A percentile compares a stretch with the other conserved stretches of the same genome.
Conservation (phyloP, 2,888 invertebrate species). For the Melanostoma scalare region DNA sequence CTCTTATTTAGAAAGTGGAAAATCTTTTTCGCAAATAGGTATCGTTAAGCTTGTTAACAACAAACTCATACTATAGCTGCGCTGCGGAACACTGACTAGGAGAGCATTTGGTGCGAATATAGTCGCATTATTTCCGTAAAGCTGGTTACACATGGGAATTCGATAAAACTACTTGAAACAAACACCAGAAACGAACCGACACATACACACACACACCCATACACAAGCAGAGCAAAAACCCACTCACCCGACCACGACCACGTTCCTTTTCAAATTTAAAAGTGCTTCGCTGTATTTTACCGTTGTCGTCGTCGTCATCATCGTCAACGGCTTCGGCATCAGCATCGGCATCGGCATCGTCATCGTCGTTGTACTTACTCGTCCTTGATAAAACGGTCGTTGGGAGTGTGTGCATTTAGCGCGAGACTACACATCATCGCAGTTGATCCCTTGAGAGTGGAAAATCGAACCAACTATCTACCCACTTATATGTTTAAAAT, state of each 20-base stretch:
- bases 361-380: background rate
- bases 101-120: conserved; percentile 35
- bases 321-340: background rate
- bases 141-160: conserved; percentile 66
- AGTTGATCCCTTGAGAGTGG: conserved; percentile 1
- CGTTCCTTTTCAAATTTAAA: conserved; percentile 34
- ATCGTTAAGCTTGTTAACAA: conserved; percentile 58
- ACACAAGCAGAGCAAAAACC: background rate
- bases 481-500: background rate
- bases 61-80: conserved; percentile 10
- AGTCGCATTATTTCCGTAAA: conserved; percentile 54
- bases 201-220: background rate
- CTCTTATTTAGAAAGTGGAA: conserved; percentile 37
- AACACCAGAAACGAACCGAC: background rate
- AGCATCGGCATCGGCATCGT: background rate
- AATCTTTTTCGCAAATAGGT: conserved; percentile 59
- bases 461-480: conserved; percentile 18
- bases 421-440: conserved; percentile 38
- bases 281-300: conserved; percentile 18
- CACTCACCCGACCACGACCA: background rate
- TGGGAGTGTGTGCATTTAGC: conserved; percentile 52
- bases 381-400: conserved; percentile 47
- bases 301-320: background rate
- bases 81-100: background rate
- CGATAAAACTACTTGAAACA: conserved; percentile 56